phyloP scores from a whole-genome alignment of 2,888 invertebrate genomes.

The Rugalucina vietnamica region DNA sequence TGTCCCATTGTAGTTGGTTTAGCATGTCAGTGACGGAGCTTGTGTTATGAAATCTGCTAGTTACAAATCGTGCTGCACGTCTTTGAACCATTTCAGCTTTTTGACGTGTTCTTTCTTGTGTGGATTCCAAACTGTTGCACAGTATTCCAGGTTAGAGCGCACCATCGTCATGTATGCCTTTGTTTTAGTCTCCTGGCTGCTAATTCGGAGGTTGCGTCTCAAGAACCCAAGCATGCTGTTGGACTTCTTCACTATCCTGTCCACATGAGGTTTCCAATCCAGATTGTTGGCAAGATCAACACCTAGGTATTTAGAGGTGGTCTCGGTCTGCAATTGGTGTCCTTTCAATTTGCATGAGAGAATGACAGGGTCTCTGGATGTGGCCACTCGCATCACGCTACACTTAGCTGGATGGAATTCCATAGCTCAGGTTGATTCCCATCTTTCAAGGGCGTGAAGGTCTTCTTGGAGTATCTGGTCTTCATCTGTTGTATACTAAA shows the following conservation, averaged over 20 bases:
- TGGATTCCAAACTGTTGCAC: neutral
- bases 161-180: slow-evolving; percentile 14
- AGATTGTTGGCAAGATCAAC: neutral
- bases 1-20: neutral
- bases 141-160: neutral
- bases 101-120: neutral
- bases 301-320: neutral
- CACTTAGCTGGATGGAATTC: slow-evolving; percentile 34
- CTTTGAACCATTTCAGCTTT: slow-evolving; percentile 18
- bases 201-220: neutral
- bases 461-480: slow-evolving; percentile 9
- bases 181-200: neutral
- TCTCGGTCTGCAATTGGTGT: neutral
- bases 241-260: slow-evolving; percentile 24
- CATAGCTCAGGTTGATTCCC: slow-evolving; percentile 8
- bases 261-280: neutral
- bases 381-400: slow-evolving; percentile 4
- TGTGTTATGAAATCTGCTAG: slow-evolving; percentile 18
- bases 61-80: slow-evolving; percentile 13
- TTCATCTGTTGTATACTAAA: too few relatives aligned
- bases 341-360: neutral
- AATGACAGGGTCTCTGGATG: neutral
- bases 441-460: neutral
- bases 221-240: slow-evolving; percentile 12
- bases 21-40: slow-evolving; percentile 31